A percentile compares a stretch with the other conserved stretches of the same genome.
These are phyloP conservation scores for Fukomys damarensis DNA, from an alignment of 2,113 vertebrate genomes.

Conservation along the genomic window DNA sequence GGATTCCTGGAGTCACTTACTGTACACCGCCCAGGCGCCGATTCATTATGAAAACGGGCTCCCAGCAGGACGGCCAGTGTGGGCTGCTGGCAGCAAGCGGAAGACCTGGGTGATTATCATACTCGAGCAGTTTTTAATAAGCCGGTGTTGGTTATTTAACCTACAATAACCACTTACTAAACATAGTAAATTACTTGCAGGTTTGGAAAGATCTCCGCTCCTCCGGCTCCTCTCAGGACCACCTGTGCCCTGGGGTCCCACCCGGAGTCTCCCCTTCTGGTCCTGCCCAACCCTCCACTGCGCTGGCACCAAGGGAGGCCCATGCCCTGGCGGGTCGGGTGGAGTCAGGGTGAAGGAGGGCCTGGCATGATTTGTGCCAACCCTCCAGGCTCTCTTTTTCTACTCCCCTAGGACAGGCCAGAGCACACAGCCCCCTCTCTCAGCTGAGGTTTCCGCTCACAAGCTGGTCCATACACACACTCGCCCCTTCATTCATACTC, in stretches of 20 bases:
- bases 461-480: rapidly evolving
- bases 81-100: conserved; percentile 57
- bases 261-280: not conserved
- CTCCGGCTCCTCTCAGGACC: not conserved
- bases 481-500: rapidly evolving
- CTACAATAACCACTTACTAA: conserved; percentile 79
- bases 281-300: too few relatives aligned
- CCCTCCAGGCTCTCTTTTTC: too few relatives aligned
- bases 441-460: not conserved
- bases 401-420: not conserved
- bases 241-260: not conserved
- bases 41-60: conserved; percentile 79
- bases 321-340: not conserved
- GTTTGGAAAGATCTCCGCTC: not conserved
- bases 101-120: conserved; percentile 65
- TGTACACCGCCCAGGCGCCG: conserved; percentile 61
- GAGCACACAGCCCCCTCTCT: not conserved
- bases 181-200: conserved; percentile 69
- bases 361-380: not conserved
- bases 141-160: conserved; percentile 83
- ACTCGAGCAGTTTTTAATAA: conserved; percentile 79
- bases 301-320: too few relatives aligned
- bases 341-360: not conserved
- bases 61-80: conserved; percentile 70
- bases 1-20: conserved; percentile 79